A percentile compares a stretch with the other conserved stretches of the same genome.
Conservation (phyloP, 2,888 invertebrate genomes). For the Coleophora flavipennella region DNA sequence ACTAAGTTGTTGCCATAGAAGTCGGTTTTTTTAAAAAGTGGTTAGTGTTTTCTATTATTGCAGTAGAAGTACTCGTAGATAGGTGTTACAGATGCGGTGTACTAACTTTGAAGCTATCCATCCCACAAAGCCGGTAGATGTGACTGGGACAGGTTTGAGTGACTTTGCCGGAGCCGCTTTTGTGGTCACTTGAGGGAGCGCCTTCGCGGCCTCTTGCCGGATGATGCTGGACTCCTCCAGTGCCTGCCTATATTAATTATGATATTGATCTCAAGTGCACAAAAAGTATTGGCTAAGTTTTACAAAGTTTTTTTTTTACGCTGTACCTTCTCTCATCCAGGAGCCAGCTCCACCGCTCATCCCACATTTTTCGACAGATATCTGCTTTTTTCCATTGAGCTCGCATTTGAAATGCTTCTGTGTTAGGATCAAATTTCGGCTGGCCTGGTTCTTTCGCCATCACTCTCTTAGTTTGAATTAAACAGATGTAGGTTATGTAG, state of each 20-base stretch:
- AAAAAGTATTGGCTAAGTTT: too few relatives aligned
- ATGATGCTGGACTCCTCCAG: conserved; percentile 34
- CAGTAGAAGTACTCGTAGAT: too few relatives aligned
- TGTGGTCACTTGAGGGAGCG: conserved; percentile 25
- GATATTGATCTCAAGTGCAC: too few relatives aligned
- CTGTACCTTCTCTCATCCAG: conserved; percentile 52
- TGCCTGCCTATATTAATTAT: conserved; percentile 38
- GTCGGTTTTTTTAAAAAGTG: too few relatives aligned
- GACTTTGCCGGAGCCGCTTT: conserved; percentile 31
- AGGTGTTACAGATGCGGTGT: too few relatives aligned
- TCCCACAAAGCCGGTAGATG: conserved; percentile 48
- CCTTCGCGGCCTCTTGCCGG: conserved; percentile 29
- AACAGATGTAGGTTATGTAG: too few relatives aligned
- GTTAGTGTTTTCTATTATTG: too few relatives aligned
- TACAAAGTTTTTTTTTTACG: too few relatives aligned
- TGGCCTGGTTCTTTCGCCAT: conserved; percentile 30
- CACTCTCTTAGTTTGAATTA: conserved; percentile 10
- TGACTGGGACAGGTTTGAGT: conserved; percentile 56
- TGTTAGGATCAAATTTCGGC: conserved; percentile 49
- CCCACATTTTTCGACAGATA: conserved; percentile 51
- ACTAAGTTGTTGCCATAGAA: too few relatives aligned
- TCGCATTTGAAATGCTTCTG: conserved; percentile 58
- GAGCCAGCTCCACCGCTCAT: conserved; percentile 58
- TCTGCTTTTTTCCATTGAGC: conserved; percentile 62
- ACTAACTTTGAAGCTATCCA: conserved; percentile 53